Percentiles rank a stretch among this genome's conserved stretches.
phyloP scores from a whole-genome alignment of 1,140 invertebrate genomes.

The Gonioctena quinquepunctata region DNA sequence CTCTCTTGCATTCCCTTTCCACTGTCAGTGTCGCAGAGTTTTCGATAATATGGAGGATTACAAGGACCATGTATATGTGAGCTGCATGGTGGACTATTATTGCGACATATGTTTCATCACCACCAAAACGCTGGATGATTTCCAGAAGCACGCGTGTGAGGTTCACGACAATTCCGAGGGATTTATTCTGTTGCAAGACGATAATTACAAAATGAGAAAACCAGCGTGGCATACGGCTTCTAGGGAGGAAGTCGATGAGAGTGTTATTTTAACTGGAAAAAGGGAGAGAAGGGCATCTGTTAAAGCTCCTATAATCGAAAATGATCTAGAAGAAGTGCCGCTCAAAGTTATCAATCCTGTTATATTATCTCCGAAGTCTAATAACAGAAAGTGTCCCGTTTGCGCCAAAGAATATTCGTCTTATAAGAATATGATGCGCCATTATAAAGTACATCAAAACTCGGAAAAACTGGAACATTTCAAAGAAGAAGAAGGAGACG shows the following conservation, averaged over 20 bases:
- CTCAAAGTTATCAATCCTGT: background rate
- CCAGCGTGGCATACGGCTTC: constrained; percentile 13
- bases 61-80: constrained; percentile 43
- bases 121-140: constrained; percentile 40
- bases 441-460: constrained; percentile 58
- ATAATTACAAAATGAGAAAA: constrained; percentile 36
- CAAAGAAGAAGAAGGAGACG: background rate
- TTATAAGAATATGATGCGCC: constrained; percentile 62
- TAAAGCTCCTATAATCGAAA: constrained; percentile 19
- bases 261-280: constrained; percentile 15
- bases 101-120: constrained; percentile 48
- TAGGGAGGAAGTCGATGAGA: background rate
- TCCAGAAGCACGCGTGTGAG: constrained; percentile 40
- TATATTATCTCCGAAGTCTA: background rate
- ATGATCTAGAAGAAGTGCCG: constrained; percentile 14
- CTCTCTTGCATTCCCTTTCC: constrained; percentile 23
- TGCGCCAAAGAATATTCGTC: constrained; percentile 60
- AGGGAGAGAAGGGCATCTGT: constrained; percentile 24
- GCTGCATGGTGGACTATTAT: constrained; percentile 45
- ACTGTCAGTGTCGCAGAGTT: constrained; percentile 36
- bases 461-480: no score
- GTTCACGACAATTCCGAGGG: constrained; percentile 47
- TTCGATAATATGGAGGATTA: constrained; percentile 43
- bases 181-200: constrained; percentile 40
- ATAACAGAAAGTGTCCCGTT: constrained; percentile 52